phyloP scores from a whole-genome alignment of 2,797 vertebrate genomes.

The Ambastaia sidthimunki region DNA sequence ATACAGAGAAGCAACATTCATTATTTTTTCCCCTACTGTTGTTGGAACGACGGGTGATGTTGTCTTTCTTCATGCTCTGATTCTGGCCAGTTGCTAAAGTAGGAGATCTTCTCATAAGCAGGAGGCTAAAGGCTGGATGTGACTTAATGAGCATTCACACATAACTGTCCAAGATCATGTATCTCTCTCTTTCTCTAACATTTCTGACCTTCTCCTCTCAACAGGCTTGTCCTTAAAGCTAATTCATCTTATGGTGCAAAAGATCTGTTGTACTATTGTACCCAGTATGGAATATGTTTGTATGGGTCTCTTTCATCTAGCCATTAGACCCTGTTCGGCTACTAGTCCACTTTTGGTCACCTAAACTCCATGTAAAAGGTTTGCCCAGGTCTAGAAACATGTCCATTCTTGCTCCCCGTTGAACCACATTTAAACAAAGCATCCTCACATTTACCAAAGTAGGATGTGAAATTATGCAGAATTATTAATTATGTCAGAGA shows the following conservation, averaged over 20 bases:
- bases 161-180: conserved; percentile 38
- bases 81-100: conserved; percentile 47
- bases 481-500: too few relatives aligned
- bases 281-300: background rate
- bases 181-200: background rate
- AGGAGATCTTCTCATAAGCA: conserved; percentile 39
- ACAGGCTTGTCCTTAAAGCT: conserved; percentile 31
- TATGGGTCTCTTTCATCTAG: background rate
- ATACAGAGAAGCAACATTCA: conserved; percentile 44
- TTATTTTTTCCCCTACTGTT: conserved; percentile 50
- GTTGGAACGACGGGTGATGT: conserved; percentile 22
- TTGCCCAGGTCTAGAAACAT: background rate
- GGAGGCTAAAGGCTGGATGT: conserved; percentile 54
- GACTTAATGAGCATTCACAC: conserved; percentile 62
- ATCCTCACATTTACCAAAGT: background rate
- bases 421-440: background rate
- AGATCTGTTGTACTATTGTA: conserved; percentile 44
- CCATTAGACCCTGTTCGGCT: background rate
- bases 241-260: conserved; percentile 47
- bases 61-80: conserved; percentile 28
- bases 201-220: conserved; percentile 14
- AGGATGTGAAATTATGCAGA: too few relatives aligned
- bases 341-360: conserved; percentile 19
- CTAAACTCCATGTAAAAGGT: background rate
- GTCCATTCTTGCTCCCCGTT: background rate